Evolutionary conservation across 92 coral and sea anemone genomes (phyloP).

Genomic region (Montipora capitata): DNA sequence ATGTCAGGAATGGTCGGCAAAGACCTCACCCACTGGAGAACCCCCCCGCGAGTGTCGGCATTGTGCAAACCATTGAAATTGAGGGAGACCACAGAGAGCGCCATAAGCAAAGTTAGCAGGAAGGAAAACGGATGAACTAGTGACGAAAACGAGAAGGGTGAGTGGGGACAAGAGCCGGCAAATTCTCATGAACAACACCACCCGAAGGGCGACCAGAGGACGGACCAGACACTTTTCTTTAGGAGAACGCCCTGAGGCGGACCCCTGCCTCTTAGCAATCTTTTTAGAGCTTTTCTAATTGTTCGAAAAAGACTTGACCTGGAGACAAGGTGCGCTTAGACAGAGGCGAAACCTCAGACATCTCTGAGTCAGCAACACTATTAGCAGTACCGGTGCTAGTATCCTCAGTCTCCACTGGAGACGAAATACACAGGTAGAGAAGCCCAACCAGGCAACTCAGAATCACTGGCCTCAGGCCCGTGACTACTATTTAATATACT

Average conservation of each 20-base stretch:
- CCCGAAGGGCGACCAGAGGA: not conserved
- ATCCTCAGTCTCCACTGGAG: too few species aligned
- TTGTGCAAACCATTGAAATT: conserved; percentile 68
- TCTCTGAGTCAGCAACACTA: not conserved
- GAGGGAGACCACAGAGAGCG: not conserved
- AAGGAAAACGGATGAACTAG: not conserved
- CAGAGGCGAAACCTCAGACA: not conserved
- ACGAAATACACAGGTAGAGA: too few species aligned
- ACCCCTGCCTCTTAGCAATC: not conserved
- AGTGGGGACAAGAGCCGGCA: not conserved
- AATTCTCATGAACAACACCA: not conserved
- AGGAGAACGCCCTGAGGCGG: not conserved
- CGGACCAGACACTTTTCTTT: not conserved
- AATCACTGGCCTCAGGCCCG: too few species aligned
- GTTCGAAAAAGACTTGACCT: not conserved
- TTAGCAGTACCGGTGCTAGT: not conserved
- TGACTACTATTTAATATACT: too few species aligned
- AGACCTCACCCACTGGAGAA: conserved; percentile 42
- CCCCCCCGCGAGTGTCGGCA: not conserved
- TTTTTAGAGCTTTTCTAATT: not conserved
- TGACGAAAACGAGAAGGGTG: not conserved
- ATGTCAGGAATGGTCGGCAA: not conserved
- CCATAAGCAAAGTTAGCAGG: not conserved
- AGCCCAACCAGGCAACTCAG: too few species aligned
- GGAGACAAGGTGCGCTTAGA: not conserved